These are phyloP conservation scores for Nephrotoma appendiculata DNA, from an alignment of 2,888 invertebrate species.

Conservation along the genomic window DNA sequence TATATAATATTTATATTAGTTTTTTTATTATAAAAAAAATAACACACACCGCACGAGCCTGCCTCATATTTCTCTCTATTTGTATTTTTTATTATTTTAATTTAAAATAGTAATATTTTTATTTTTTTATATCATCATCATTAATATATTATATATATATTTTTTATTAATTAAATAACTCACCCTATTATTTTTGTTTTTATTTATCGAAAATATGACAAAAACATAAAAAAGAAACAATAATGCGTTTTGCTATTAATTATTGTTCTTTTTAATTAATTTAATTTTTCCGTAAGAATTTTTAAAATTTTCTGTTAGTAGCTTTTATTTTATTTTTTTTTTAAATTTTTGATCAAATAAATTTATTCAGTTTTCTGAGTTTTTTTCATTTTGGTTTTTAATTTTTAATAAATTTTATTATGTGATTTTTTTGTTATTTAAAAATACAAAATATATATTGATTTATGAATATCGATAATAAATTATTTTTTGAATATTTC, in stretches of 20 bases:
- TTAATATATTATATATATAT: not conserved
- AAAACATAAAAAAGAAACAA: not conserved
- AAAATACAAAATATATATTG: not conserved
- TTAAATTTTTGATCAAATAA: not conserved
- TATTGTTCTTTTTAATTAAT: not conserved
- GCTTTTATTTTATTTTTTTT: not conserved
- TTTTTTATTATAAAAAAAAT: not conserved
- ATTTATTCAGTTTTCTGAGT: not conserved
- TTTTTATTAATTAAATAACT: not conserved
- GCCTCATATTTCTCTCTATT: constrained; percentile 31
- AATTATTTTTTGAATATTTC: not conserved
- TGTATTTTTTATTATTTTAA: constrained; percentile 9
- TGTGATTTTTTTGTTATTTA: not conserved
- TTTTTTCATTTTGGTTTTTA: not conserved
- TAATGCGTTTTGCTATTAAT: not conserved
- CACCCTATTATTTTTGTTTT: not conserved
- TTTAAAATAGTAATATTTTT: not conserved
- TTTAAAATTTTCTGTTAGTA: not conserved
- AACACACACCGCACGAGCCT: constrained; percentile 31
- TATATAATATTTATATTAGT: not conserved
- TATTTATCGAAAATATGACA: not conserved
- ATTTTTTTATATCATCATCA: not conserved
- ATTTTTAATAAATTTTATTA: not conserved
- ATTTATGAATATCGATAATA: not conserved
- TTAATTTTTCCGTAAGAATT: not conserved